Conservation (phyloP, 2,888 invertebrate genomes). For the Germaria angustata region DNA sequence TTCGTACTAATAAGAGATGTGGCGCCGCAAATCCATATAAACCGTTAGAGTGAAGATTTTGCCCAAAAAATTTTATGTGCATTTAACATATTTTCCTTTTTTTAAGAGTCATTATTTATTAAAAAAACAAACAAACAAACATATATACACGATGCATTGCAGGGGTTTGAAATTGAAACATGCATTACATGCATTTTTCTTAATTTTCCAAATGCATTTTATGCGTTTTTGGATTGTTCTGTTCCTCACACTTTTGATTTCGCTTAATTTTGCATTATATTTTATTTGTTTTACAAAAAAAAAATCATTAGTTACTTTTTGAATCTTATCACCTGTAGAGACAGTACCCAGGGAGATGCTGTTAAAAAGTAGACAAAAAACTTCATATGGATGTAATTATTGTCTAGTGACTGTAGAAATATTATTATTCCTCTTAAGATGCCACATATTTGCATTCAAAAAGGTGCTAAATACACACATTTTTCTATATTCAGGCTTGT, state of each 20-base stretch:
- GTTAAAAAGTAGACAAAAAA: not conserved
- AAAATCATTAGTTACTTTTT: not conserved
- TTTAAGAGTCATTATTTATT: conserved; percentile 9
- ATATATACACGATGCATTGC: not conserved
- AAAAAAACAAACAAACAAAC: conserved; percentile 34
- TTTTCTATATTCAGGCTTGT: not conserved
- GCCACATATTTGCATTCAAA: conserved; percentile 76
- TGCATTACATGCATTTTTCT: conserved; percentile 13
- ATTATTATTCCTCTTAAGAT: conserved; percentile 66
- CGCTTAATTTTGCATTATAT: conserved; percentile 10
- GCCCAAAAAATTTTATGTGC: conserved; percentile 9
- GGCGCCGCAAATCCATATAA: conserved; percentile 76
- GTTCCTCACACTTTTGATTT: not conserved
- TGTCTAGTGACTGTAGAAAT: conserved; percentile 21
- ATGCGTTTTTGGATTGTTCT: not conserved
- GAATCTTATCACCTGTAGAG: conserved; percentile 56
- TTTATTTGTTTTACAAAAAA: not conserved
- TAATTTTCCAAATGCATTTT: not conserved
- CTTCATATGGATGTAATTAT: not conserved
- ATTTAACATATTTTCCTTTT: conserved; percentile 70
- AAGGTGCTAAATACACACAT: conserved; percentile 72
- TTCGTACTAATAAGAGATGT: conserved; percentile 64
- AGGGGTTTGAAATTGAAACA: not conserved
- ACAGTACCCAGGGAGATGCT: conserved; percentile 25
- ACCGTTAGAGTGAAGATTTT: conserved; percentile 71